phyloP scores from a whole-genome alignment of 2,888 invertebrate species.

The Tanytarsus gracilentus region DNA sequence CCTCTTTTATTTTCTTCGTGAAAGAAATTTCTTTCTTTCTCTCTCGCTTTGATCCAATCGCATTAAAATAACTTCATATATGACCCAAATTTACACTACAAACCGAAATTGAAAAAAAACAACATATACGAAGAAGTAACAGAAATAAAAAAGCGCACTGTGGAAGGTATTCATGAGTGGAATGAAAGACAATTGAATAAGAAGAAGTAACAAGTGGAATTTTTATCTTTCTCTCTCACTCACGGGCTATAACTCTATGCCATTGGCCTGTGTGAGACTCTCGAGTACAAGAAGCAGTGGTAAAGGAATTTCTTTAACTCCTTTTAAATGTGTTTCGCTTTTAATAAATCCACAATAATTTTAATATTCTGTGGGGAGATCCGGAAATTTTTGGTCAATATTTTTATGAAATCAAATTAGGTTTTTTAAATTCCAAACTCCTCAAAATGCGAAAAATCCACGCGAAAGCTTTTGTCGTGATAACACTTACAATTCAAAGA shows the following conservation, averaged over 20 bases:
- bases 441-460: no score
- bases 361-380: no score
- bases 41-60: conserved; percentile 8
- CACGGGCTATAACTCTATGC: conserved; percentile 4
- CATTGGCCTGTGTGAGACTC: no score
- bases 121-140: not conserved
- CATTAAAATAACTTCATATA: conserved; percentile 24
- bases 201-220: conserved; percentile 29
- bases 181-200: conserved; percentile 17
- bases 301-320: no score
- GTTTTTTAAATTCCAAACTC: no score
- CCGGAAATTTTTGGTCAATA: no score
- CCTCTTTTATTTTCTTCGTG: not conserved
- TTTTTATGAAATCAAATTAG: no score
- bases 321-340: no score
- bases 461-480: no score
- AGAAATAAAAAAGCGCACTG: not conserved
- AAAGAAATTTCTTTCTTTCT: not conserved
- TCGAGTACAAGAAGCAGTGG: no score
- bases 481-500: no score
- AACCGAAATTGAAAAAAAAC: not conserved
- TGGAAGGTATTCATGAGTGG: not conserved
- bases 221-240: conserved; percentile 3
- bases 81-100: conserved; percentile 22
- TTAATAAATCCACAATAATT: no score